A percentile compares a stretch with the other conserved stretches of the same genome.
These are phyloP conservation scores for Hoplostethus mediterraneus DNA, from an alignment of 2,797 vertebrate species.

Conservation along the genomic window DNA sequence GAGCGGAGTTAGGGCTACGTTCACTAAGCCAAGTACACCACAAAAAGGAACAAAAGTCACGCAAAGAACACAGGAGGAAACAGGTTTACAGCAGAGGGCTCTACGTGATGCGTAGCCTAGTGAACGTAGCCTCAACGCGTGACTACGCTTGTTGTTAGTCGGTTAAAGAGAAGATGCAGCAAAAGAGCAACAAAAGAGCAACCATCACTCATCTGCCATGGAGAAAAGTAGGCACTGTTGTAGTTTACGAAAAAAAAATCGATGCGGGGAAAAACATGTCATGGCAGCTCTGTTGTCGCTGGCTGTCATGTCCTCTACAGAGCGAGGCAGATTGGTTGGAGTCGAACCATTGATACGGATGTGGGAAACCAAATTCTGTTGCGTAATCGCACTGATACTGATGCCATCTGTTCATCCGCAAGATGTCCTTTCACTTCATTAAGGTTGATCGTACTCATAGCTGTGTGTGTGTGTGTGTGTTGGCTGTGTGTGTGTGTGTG, in stretches of 20 bases:
- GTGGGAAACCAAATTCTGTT: conserved; percentile 67
- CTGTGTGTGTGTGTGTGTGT: conserved; percentile 35
- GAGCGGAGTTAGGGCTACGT: conserved; percentile 61
- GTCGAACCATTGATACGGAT: conserved; percentile 61
- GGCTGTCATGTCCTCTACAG: conserved; percentile 63
- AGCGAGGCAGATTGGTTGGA: conserved; percentile 58
- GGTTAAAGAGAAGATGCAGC: conserved; percentile 61
- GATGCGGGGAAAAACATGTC: neutral
- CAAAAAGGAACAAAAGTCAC: neutral
- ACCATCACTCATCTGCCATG: conserved; percentile 35
- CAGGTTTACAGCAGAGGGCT: neutral
- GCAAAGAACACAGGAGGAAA: neutral
- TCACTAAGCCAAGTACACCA: conserved; percentile 70
- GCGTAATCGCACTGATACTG: conserved; percentile 62
- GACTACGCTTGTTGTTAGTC: conserved; percentile 56
- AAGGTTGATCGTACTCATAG: conserved; percentile 69
- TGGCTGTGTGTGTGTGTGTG: conserved; percentile 36
- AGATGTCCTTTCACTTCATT: conserved; percentile 73
- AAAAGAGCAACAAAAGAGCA: conserved; percentile 69
- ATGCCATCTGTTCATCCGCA: conserved; percentile 69
- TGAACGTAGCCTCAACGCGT: conserved; percentile 62
- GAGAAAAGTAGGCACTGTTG: neutral
- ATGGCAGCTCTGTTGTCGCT: conserved; percentile 61
- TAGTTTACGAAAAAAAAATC: conserved; percentile 15
- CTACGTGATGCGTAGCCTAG: conserved; percentile 54